phyloP scores from a whole-genome alignment of 2,113 vertebrate species.

The Thamnophis sirtalis region DNA sequence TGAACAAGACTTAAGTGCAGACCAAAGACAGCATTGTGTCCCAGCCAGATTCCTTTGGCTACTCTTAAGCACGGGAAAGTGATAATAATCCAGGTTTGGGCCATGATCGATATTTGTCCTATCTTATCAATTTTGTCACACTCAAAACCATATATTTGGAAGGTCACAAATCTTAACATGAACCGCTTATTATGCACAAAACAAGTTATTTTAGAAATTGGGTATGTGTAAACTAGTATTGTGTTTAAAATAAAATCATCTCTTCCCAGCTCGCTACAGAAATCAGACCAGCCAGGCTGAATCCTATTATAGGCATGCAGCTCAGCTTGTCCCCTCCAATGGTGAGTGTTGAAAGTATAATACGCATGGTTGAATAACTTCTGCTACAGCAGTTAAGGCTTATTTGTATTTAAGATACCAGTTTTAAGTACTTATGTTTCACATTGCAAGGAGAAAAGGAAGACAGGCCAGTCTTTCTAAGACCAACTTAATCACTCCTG shows the following conservation, averaged over 20 bases:
- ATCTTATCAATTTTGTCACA: neutral
- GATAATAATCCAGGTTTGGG: neutral
- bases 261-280: constrained; percentile 87
- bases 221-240: constrained; percentile 3
- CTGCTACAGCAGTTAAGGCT: neutral
- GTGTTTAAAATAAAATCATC: constrained; percentile 2
- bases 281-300: constrained; percentile 99
- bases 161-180: neutral
- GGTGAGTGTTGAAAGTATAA: constrained; percentile 74
- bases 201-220: neutral
- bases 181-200: neutral
- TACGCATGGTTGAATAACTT: neutral
- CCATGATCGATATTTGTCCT: neutral
- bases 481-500: neutral
- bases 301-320: constrained; percentile 97
- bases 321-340: constrained; percentile 98
- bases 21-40: neutral
- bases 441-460: neutral
- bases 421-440: neutral
- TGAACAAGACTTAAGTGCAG: neutral
- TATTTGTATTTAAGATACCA: neutral
- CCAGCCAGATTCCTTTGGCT: neutral
- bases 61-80: neutral
- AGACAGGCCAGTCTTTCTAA: neutral
- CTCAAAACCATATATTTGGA: neutral